These are phyloP conservation scores for Battus philenor DNA, from an alignment of 1,140 invertebrate species.

Conservation along the genomic window DNA sequence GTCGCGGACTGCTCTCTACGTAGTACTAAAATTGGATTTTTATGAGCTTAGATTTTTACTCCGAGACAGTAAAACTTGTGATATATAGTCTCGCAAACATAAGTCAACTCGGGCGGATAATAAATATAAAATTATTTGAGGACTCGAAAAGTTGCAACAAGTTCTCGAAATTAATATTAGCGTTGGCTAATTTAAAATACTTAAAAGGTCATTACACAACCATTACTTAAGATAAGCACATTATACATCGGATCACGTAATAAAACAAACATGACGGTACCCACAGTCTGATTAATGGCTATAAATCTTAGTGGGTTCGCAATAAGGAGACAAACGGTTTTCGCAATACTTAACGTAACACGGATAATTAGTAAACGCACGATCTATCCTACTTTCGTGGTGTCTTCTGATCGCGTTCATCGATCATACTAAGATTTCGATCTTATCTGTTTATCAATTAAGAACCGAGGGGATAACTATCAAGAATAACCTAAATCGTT, in stretches of 20 bases:
- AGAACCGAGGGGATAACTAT: slow-evolving; percentile 21
- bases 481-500: slow-evolving; percentile 33
- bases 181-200: slow-evolving; percentile 49
- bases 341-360: slow-evolving; percentile 55
- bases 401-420: slow-evolving; percentile 45
- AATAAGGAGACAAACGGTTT: slow-evolving; percentile 55
- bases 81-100: slow-evolving; percentile 19
- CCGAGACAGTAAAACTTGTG: slow-evolving; percentile 25
- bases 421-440: slow-evolving; percentile 48
- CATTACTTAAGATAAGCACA: slow-evolving; percentile 53
- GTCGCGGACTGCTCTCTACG: slow-evolving; percentile 22
- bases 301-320: slow-evolving; percentile 52
- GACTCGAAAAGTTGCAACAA: slow-evolving; percentile 7
- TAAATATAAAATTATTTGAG: too few relatives aligned
- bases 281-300: slow-evolving; percentile 48
- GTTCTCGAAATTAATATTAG: slow-evolving; percentile 22
- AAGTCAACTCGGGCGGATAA: too few relatives aligned
- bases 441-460: slow-evolving; percentile 45
- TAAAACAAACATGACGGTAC: slow-evolving; percentile 45
- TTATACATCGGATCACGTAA: slow-evolving; percentile 46
- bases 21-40: slow-evolving; percentile 30
- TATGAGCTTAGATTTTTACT: slow-evolving; percentile 23
- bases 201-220: slow-evolving; percentile 50
- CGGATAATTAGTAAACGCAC: slow-evolving; percentile 59
- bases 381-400: slow-evolving; percentile 57